Base-by-base conservation (phyloP, 2,113 vertebrate genomes). In the Caranx melampygus region DNA sequence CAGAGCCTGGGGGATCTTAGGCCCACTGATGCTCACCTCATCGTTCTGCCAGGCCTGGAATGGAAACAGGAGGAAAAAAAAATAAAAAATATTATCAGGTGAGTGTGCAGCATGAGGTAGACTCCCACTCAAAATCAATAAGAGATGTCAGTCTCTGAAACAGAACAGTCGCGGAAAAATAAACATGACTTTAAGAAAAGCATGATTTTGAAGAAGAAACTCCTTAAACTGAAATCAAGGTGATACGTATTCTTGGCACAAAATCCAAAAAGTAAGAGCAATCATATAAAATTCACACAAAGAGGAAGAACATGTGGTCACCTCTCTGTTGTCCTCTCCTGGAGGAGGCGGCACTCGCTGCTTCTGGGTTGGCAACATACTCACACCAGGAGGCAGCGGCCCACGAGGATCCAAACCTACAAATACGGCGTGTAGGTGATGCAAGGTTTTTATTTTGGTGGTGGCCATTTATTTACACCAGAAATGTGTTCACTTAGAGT, bases 1-100 rank as follows among this genome's bases (percentile, higher is more conserved):
- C 88, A 98, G 92, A 35, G 93, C 97, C 89, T 98, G 97, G 5
- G 97, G 97, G 64, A 98, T 98, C 93, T 97, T 97, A 0, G 97
- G 97, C 0, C 97, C 97, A 0, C 81, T 73, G 47, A 96, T 55
- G 2, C 95, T 95, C 0, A 95, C 83, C 33, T 98, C 97, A 0
- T 97, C 97, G 0, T 85, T 93, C 95, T 96, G 94, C 89, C 93
- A 96, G 10, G 18, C 0, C 94, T 94, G 76, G 1, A 81, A 37
- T 12, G 0, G 3, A 77, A 44, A 10, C 6, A 40, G 3, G 64
- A 62, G 21, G 10, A 13, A 5, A 3, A 68, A 63, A 26, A 12
- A 20, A 3, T 0, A 44, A 5, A 37, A 42, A 2, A 15, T 11
- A 4, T 55, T n/a, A 26, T 55, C 4, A 55, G n/a, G 20, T 12